Evolutionary conservation across 2,113 vertebrate genomes (phyloP).

Genomic region (Bungarus multicinctus): DNA sequence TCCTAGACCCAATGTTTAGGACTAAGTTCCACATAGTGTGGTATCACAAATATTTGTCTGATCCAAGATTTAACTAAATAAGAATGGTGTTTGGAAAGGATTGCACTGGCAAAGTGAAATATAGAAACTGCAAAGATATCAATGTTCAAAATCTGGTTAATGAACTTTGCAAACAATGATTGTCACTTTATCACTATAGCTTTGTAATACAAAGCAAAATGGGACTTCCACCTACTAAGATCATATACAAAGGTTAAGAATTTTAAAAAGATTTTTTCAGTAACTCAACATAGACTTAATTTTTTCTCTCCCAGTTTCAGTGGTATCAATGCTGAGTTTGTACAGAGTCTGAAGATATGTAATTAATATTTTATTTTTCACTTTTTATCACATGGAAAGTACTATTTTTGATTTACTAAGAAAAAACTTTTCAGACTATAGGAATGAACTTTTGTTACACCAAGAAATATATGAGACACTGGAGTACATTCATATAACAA

Average conservation of each 20-base stretch:
- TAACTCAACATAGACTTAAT: not conserved
- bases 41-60: not conserved
- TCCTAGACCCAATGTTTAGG: too few species aligned
- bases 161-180: not conserved
- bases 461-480: not conserved
- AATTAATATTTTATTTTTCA: not conserved
- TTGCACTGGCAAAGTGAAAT: not conserved
- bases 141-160: not conserved
- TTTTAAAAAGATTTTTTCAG: not conserved
- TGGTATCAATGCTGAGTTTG: not conserved
- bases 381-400: not conserved
- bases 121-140: not conserved
- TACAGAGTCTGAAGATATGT: not conserved
- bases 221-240: not conserved
- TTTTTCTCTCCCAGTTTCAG: not conserved
- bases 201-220: not conserved
- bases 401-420: not conserved
- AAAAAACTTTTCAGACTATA: not conserved
- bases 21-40: not conserved
- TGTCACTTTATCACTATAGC: not conserved
- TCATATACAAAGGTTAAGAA: not conserved
- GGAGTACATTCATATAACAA: not conserved
- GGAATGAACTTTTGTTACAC: not conserved
- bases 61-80: not conserved
- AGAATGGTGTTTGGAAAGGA: not conserved